phyloP scores from a whole-genome alignment of 2,888 invertebrate genomes.

The Torymus auratus region DNA sequence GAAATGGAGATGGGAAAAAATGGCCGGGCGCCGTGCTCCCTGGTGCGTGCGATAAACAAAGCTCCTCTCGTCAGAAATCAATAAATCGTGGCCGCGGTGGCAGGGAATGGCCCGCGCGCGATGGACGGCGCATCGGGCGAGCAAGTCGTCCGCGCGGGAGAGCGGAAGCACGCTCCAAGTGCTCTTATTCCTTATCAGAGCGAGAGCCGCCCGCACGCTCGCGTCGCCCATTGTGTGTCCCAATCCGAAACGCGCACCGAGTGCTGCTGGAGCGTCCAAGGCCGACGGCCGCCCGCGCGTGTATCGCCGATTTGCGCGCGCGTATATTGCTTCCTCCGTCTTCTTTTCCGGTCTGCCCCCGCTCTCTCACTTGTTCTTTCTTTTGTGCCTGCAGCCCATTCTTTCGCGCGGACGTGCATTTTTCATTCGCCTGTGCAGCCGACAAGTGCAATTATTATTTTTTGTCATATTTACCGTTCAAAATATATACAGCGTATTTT shows the following conservation, averaged over 20 bases:
- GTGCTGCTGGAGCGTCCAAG: conserved; percentile 56
- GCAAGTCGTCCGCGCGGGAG: conserved; percentile 42
- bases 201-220: conserved; percentile 54
- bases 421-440: not conserved
- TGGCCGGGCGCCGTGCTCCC: not conserved
- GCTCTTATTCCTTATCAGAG: conserved; percentile 71
- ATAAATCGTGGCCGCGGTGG: conserved; percentile 56
- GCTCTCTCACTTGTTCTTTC: conserved; percentile 35
- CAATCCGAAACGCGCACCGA: conserved; percentile 67
- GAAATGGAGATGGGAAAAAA: conserved; percentile 17
- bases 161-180: conserved; percentile 72
- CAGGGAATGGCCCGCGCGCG: conserved; percentile 24
- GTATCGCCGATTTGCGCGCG: conserved; percentile 62
- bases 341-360: conserved; percentile 53
- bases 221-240: conserved; percentile 70
- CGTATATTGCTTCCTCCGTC: conserved; percentile 48
- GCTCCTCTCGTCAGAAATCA: conserved; percentile 57
- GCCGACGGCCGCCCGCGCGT: conserved; percentile 25
- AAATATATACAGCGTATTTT: too few relatives aligned
- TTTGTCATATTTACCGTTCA: too few relatives aligned
- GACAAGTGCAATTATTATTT: too few relatives aligned
- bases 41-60: conserved; percentile 53
- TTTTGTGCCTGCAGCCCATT: conserved; percentile 2
- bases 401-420: not conserved
- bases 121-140: conserved; percentile 31